Percentiles rank a stretch among this genome's conserved stretches.
Evolutionary conservation across 1,140 invertebrate genomes (phyloP).

Genomic region (Hesperophylax magnus): DNA sequence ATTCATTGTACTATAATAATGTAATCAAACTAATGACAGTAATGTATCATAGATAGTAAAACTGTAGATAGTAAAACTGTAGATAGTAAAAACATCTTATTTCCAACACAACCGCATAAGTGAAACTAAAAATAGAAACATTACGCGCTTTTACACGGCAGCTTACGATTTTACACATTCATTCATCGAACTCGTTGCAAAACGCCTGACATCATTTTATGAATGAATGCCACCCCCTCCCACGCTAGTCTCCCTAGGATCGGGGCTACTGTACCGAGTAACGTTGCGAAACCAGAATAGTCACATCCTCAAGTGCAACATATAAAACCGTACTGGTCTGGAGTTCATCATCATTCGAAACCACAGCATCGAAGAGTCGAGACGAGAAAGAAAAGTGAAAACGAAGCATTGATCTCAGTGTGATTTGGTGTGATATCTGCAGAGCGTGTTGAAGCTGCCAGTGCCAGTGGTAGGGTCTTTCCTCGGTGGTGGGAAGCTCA

Average conservation of each 20-base stretch:
- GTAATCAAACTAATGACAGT: no score
- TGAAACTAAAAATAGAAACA: slow-evolving; percentile 8
- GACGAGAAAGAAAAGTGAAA: slow-evolving; percentile 17
- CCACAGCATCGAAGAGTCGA: slow-evolving; percentile 6
- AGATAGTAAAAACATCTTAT: no score
- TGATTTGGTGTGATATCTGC: neutral
- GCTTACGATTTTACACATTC: slow-evolving; percentile 34
- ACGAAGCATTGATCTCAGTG: slow-evolving; percentile 14
- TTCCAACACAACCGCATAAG: no score
- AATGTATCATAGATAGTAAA: no score
- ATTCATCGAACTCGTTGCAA: slow-evolving; percentile 50
- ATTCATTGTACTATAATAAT: no score
- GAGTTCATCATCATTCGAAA: slow-evolving; percentile 43
- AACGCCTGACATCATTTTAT: slow-evolving; percentile 52
- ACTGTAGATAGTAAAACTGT: no score
- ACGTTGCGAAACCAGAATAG: slow-evolving; percentile 21
- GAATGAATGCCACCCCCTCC: slow-evolving; percentile 53
- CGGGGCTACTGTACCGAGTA: neutral
- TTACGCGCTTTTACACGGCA: neutral
- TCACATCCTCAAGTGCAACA: slow-evolving; percentile 34
- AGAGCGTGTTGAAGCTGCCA: no score
- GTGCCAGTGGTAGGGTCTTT: slow-evolving; percentile 27
- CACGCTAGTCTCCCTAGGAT: slow-evolving; percentile 30
- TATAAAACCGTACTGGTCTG: slow-evolving; percentile 44
- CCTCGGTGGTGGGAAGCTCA: slow-evolving; percentile 40